phyloP scores from a whole-genome alignment of 2,797 vertebrate genomes.

The Streptopelia turtur region DNA sequence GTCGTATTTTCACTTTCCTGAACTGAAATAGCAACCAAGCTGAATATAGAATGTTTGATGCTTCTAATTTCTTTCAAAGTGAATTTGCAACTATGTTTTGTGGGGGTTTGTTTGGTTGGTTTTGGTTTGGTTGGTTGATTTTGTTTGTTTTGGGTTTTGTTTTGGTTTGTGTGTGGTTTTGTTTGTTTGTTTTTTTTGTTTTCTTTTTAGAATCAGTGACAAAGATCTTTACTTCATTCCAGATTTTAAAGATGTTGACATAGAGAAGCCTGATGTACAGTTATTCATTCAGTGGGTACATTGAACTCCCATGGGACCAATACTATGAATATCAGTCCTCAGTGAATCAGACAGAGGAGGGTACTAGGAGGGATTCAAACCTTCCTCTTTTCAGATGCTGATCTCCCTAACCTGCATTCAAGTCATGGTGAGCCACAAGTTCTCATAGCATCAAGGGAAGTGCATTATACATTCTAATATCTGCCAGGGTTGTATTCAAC shows the following conservation, averaged over 20 bases:
- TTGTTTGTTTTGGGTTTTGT: too few relatives aligned
- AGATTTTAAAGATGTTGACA: neutral
- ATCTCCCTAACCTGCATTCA: neutral
- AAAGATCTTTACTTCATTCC: neutral
- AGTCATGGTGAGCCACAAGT: neutral
- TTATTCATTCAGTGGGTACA: neutral
- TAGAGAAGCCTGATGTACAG: neutral
- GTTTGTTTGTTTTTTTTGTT: neutral
- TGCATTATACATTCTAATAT: neutral
- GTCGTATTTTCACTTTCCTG: neutral
- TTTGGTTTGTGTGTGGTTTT: too few relatives aligned
- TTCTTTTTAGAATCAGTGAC: neutral
- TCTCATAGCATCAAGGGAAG: neutral
- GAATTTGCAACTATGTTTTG: neutral
- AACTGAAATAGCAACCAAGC: neutral
- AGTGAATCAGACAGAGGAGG: neutral
- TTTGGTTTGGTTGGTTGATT: too few relatives aligned
- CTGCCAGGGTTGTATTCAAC: neutral
- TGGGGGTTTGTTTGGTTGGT: too few relatives aligned
- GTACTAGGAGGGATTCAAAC: neutral
- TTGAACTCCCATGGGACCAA: neutral
- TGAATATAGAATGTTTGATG: neutral
- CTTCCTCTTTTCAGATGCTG: neutral
- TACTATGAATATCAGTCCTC: neutral
- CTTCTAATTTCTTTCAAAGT: slow-evolving; percentile 19